Conservation (phyloP, 2,888 invertebrate species). For the Aromia moschata region DNA sequence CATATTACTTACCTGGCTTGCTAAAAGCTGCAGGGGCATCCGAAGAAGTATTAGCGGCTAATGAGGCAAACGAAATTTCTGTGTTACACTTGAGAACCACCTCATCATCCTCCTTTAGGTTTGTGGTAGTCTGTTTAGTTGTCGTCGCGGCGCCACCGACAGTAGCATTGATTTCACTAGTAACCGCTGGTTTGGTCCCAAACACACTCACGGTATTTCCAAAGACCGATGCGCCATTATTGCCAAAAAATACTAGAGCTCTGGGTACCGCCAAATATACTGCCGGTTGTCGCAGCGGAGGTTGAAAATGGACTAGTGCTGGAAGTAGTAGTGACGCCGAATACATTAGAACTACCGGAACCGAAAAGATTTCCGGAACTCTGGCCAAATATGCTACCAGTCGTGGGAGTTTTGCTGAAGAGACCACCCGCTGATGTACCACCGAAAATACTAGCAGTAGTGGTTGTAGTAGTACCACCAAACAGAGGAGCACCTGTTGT, state of each 20-base stretch:
- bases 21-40: conserved; percentile 43
- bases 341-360: conserved; percentile 14
- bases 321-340: conserved; percentile 24
- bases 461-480: conserved; percentile 15
- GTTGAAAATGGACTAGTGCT: conserved; percentile 8
- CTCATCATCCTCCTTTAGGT: conserved; percentile 50
- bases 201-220: conserved; percentile 26
- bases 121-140: conserved; percentile 18
- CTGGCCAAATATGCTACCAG: conserved; percentile 28
- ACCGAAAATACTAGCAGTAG: conserved; percentile 44
- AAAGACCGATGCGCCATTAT: conserved; percentile 32
- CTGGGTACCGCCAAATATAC: conserved; percentile 31
- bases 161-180: conserved; percentile 1
- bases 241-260: conserved; percentile 34
- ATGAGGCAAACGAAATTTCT: conserved; percentile 57
- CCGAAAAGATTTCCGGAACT: conserved; percentile 7
- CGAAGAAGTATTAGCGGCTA: conserved; percentile 51
- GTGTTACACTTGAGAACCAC: conserved; percentile 54
- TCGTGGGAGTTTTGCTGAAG: conserved; percentile 21
- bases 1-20: conserved; percentile 29
- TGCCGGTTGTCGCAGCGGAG: conserved; percentile 11
- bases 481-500: conserved; percentile 23
- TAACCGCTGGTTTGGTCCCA: conserved; percentile 12
- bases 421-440: conserved; percentile 29
- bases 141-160: conserved; percentile 7